Percentiles rank a stretch among this genome's conserved stretches.
phyloP scores from a whole-genome alignment of 2,888 invertebrate species.

The Camponotus fellah region DNA sequence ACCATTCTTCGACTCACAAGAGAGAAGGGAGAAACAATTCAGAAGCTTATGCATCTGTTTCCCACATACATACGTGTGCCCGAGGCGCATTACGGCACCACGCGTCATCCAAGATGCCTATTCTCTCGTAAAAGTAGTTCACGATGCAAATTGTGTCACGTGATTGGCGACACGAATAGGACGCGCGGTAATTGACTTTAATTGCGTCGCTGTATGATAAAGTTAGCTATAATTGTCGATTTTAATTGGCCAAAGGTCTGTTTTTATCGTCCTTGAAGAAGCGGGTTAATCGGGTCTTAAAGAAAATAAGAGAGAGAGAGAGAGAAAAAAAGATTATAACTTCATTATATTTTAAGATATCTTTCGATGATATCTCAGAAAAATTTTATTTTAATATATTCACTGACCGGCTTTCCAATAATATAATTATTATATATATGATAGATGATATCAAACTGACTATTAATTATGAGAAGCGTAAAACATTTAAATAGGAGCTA shows the following conservation, averaged over 20 bases:
- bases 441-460: not conserved
- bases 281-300: constrained; percentile 44
- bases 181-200: constrained; percentile 72
- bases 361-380: not conserved
- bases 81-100: constrained; percentile 32
- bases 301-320: constrained; percentile 5
- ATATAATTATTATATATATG: not conserved
- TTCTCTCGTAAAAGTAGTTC: constrained; percentile 74
- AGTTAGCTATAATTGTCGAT: constrained; percentile 68
- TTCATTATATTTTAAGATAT: constrained; percentile 32
- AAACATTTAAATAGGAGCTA: not conserved
- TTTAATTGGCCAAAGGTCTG: constrained; percentile 73
- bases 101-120: constrained; percentile 51
- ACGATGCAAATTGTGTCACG: constrained; percentile 72
- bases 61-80: not conserved
- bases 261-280: constrained; percentile 61
- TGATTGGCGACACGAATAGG: constrained; percentile 72
- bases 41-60: constrained; percentile 37
- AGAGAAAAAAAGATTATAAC: constrained; percentile 15
- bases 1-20: constrained; percentile 18
- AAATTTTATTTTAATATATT: not conserved
- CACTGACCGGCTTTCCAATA: not conserved
- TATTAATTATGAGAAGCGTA: not conserved
- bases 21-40: constrained; percentile 25
- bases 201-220: constrained; percentile 69